A percentile compares a stretch with the other conserved stretches of the same genome.
Evolutionary conservation across 1,140 invertebrate species (phyloP).

Genomic region (Saccostrea cuccullata): DNA sequence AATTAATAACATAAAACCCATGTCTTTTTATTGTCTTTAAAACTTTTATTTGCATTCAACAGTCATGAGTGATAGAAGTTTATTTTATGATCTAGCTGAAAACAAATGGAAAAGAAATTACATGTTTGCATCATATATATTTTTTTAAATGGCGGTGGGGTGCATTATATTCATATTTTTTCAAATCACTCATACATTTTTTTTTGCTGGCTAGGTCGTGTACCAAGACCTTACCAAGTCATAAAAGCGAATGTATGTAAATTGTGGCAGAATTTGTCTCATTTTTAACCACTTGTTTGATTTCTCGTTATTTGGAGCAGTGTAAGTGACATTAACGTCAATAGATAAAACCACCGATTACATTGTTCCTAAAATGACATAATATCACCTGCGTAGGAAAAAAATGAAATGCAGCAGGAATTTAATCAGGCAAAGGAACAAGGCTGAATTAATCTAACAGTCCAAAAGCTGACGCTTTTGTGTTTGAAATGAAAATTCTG

Average conservation of each 20-base stretch:
- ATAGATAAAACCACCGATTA: constrained; percentile 16
- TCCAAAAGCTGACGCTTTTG: neutral
- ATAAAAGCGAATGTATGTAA: neutral
- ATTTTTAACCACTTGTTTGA: constrained; percentile 24
- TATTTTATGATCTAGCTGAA: too few species aligned
- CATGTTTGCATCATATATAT: too few species aligned
- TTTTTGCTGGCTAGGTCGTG: neutral
- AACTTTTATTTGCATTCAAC: neutral
- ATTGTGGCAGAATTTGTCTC: neutral
- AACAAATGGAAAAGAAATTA: too few species aligned
- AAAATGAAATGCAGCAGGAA: neutral
- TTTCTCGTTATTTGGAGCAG: neutral
- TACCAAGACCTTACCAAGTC: neutral
- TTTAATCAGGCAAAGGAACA: constrained; percentile 2
- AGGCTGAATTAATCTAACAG: neutral
- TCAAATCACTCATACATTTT: too few species aligned
- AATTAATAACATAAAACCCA: neutral
- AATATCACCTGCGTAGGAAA: constrained; percentile 6
- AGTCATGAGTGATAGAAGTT: neutral
- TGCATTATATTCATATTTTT: too few species aligned
- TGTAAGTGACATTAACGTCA: neutral
- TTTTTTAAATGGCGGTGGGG: too few species aligned
- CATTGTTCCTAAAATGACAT: constrained; percentile 8
- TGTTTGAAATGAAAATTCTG: neutral
- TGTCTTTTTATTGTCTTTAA: neutral